A percentile compares a stretch with the other conserved stretches of the same genome.
phyloP scores from a whole-genome alignment of 1,140 invertebrate species.

The Neodiprion fabricii region DNA sequence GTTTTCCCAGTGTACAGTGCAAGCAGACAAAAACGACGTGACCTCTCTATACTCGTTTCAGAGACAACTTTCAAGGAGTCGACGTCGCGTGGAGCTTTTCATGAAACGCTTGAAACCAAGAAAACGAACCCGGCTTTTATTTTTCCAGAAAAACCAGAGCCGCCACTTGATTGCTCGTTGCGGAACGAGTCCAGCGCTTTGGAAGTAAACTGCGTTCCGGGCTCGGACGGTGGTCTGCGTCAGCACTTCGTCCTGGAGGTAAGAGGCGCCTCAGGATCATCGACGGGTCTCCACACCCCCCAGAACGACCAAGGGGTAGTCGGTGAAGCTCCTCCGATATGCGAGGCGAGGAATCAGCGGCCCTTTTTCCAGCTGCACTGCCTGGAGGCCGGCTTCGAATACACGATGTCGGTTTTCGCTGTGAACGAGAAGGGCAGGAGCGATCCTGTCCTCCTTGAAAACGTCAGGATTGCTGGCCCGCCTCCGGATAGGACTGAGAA shows the following conservation, averaged over 20 bases:
- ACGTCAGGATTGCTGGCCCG: slow-evolving; percentile 61
- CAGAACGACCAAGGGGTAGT: slow-evolving; percentile 66
- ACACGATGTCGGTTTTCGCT: slow-evolving; percentile 73
- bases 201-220: slow-evolving; percentile 77
- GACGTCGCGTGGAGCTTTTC: no score
- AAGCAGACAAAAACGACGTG: no score
- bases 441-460: slow-evolving; percentile 67
- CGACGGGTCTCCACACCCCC: slow-evolving; percentile 59
- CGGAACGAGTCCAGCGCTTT: slow-evolving; percentile 70
- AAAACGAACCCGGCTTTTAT: neutral
- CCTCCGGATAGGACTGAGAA: slow-evolving; percentile 45
- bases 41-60: no score
- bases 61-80: no score
- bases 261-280: slow-evolving; percentile 67
- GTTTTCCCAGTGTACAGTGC: no score
- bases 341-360: slow-evolving; percentile 65
- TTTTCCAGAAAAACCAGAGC: slow-evolving; percentile 69
- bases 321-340: slow-evolving; percentile 62
- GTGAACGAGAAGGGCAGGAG: slow-evolving; percentile 76
- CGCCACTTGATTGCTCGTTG: slow-evolving; percentile 72
- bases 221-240: slow-evolving; percentile 80
- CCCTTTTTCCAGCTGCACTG: slow-evolving; percentile 72
- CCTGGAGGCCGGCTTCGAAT: slow-evolving; percentile 70
- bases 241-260: slow-evolving; percentile 86
- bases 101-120: no score